Evolutionary conservation across 2,797 vertebrate genomes (phyloP).

Genomic region (Thalassophryne amazonica): DNA sequence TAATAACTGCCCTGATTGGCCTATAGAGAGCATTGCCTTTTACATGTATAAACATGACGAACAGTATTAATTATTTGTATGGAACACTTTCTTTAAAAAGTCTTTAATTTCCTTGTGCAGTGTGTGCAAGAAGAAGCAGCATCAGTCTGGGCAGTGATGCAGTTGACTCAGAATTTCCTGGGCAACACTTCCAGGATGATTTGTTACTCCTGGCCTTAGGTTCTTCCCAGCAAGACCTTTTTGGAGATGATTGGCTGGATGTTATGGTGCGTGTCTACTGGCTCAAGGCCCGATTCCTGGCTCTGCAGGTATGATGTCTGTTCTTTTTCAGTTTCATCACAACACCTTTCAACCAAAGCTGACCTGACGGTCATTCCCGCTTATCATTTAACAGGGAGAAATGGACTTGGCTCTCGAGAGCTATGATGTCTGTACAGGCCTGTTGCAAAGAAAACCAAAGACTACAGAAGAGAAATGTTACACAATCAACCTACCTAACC

Average conservation of each 20-base stretch:
- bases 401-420: slow-evolving; percentile 96
- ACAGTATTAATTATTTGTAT: background rate
- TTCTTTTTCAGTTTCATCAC: background rate
- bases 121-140: slow-evolving; percentile 79
- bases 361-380: background rate
- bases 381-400: slow-evolving; percentile 81
- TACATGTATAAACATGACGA: background rate
- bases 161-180: slow-evolving; percentile 85
- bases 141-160: slow-evolving; percentile 65
- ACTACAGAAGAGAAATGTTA: slow-evolving; percentile 66
- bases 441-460: slow-evolving; percentile 82
- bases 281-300: slow-evolving; percentile 92
- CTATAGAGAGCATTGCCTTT: background rate
- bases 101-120: slow-evolving; percentile 50
- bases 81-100: background rate
- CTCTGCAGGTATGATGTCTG: slow-evolving; percentile 83
- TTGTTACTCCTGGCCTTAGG: slow-evolving; percentile 88
- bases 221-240: slow-evolving; percentile 90
- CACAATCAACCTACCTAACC: slow-evolving; percentile 86
- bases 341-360: background rate
- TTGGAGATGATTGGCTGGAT: slow-evolving; percentile 87
- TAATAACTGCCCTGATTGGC: background rate
- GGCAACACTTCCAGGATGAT: slow-evolving; percentile 88
- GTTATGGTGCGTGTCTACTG: slow-evolving; percentile 92
- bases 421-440: slow-evolving; percentile 90